A percentile compares a stretch with the other conserved stretches of the same genome.
Conservation (phyloP, 2,888 invertebrate species). For the Crocallis elinguaria region DNA sequence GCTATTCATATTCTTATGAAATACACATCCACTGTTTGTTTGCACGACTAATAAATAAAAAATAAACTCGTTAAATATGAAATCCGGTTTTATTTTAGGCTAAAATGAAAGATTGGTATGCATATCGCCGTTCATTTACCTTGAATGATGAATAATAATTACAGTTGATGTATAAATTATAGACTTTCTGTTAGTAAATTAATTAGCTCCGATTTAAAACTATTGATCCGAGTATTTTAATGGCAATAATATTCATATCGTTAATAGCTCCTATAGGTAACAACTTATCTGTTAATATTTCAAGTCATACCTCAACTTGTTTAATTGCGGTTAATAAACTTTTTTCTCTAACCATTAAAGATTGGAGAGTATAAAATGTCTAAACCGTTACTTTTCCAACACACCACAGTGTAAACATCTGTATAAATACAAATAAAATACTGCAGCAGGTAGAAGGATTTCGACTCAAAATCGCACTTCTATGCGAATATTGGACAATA, state of each 20-base stretch:
- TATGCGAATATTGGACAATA: constrained; percentile 46
- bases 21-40: constrained; percentile 67
- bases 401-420: neutral
- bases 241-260: constrained; percentile 53
- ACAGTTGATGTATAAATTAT: constrained; percentile 66
- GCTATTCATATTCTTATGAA: constrained; percentile 76
- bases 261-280: constrained; percentile 41
- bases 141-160: constrained; percentile 79
- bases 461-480: constrained; percentile 34
- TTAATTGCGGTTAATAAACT: constrained; percentile 16
- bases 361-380: constrained; percentile 2
- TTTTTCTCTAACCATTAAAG: constrained; percentile 13
- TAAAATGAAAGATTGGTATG: constrained; percentile 75
- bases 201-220: constrained; percentile 63
- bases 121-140: constrained; percentile 74
- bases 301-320: constrained; percentile 22
- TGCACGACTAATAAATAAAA: constrained; percentile 63
- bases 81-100: constrained; percentile 68
- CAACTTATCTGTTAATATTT: constrained; percentile 40
- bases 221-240: constrained; percentile 62
- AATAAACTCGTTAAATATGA: constrained; percentile 62
- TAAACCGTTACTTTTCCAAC: neutral
- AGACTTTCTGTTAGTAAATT: constrained; percentile 71
- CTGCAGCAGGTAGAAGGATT: constrained; percentile 29
- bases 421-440: constrained; percentile 4